A percentile compares a stretch with the other conserved stretches of the same genome.
Evolutionary conservation across 2,113 vertebrate genomes (phyloP).

Genomic region (Malurus melanocephalus): DNA sequence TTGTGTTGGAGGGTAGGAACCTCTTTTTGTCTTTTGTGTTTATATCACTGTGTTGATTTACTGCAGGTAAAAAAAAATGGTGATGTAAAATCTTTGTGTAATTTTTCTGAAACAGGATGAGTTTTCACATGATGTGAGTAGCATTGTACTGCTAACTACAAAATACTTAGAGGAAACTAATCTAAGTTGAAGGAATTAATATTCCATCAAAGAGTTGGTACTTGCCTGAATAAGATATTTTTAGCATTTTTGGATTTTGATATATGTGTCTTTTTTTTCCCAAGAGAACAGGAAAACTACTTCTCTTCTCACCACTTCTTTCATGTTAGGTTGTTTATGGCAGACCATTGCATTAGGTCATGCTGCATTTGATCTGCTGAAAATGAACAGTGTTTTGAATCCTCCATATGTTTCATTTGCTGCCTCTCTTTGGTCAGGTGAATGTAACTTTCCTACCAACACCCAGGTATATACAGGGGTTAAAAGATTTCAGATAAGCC

Average conservation of each 20-base stretch:
- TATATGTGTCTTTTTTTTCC: neutral
- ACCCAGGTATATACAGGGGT: neutral
- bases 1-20: neutral
- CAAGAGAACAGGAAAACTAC: conserved; percentile 20
- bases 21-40: conserved; percentile 13
- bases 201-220: neutral
- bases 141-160: neutral
- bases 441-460: neutral
- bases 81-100: neutral
- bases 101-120: conserved; percentile 34
- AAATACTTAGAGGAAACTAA: neutral
- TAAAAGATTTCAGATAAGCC: neutral
- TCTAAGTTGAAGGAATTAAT: neutral
- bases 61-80: neutral
- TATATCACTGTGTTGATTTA: conserved; percentile 20
- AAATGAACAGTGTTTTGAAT: neutral
- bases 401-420: neutral
- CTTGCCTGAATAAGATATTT: conserved; percentile 23
- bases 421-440: neutral
- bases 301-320: neutral
- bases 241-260: conserved; percentile 14
- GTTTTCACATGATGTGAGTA: neutral
- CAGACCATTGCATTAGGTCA: conserved; percentile 6
- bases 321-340: neutral
- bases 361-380: neutral